Base-by-base conservation (phyloP, 1,140 invertebrate genomes). In the Leptonema lineaticorne region DNA sequence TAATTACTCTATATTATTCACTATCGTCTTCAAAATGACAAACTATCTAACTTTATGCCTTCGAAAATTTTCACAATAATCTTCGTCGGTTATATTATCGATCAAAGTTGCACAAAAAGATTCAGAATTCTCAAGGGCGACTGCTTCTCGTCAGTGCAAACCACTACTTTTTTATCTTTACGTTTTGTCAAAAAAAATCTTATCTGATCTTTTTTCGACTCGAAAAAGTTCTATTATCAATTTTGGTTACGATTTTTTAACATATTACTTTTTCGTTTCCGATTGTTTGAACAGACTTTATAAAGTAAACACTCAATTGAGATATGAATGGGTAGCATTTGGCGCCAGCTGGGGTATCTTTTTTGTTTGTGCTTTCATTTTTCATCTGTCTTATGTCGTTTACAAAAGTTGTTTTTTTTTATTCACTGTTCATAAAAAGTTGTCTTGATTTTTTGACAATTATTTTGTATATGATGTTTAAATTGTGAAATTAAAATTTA, bases 261-360 rank as follows among this genome's bases (percentile, higher is more conserved):
- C n/a, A n/a, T n/a, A n/a, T n/a, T n/a, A n/a, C n/a, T n/a, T 16
- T 6, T 45, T 2, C 4, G 14, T 45, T 45, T 45, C 18, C 24
- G 14, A 48, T 24, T 53, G 22, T 53, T 24, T 48, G 16, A 48
- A 20, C 20, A 48, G 46, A 48, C 46, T 22, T 53, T 53, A 4
- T 26, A 26, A 53, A 53, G 27, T 24, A 53, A 53, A 53, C 50
- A 22, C 18, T 53, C 24, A 53, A 53, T 53, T 53, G 50, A 53
- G 20, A 53, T 41, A 41, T 41, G 37, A n/a, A n/a, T n/a, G n/a
- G n/a, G 37, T 41, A 16, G 37, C 50, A 22, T 53, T 53, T 53
- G 24, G 24, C 50, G 50, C 50, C 50, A 53, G 50, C 22, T 53
- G 50, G 20, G n/a, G 1, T 53, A 11, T 14, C 14, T 53, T 53